Conservation (phyloP, 2,113 vertebrate genomes). For the Hypomesus transpacificus region DNA sequence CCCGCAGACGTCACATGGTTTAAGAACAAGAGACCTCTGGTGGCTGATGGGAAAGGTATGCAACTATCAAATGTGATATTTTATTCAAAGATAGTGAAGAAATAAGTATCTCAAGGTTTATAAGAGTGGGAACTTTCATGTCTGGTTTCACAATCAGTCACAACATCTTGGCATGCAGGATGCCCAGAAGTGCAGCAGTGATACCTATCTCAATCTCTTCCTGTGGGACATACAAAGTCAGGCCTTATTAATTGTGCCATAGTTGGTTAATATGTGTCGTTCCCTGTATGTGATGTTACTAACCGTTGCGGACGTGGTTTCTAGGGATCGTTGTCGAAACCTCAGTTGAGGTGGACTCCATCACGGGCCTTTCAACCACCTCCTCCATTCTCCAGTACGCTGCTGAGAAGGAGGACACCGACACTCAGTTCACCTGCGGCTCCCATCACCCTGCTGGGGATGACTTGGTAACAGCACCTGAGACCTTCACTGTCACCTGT, state of each 20-base stretch:
- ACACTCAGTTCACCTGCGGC: conserved; percentile 78
- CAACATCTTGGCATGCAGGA: no score
- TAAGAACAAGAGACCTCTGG: conserved; percentile 73
- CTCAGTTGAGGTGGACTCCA: conserved; percentile 63
- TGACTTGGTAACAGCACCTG: conserved; percentile 64
- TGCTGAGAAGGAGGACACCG: conserved; percentile 80
- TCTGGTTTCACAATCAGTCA: no score
- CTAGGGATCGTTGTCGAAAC: conserved; percentile 75
- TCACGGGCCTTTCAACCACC: conserved; percentile 77
- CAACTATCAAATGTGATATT: conserved; percentile 7
- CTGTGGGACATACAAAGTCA: neutral
- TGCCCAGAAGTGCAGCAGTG: no score
- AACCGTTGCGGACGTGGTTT: conserved; percentile 28
- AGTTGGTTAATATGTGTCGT: neutral
- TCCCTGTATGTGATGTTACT: neutral
- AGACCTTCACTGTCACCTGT: conserved; percentile 86
- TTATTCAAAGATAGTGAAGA: neutral
- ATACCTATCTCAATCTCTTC: conserved; percentile 1
- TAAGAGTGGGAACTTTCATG: neutral
- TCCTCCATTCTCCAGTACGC: conserved; percentile 79
- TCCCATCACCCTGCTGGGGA: conserved; percentile 70
- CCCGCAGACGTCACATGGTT: conserved; percentile 84
- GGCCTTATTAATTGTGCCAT: neutral
- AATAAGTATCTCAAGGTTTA: neutral
- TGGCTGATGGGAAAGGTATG: conserved; percentile 75